phyloP scores from a whole-genome alignment of 2,888 invertebrate genomes.

The Clostera curtula region DNA sequence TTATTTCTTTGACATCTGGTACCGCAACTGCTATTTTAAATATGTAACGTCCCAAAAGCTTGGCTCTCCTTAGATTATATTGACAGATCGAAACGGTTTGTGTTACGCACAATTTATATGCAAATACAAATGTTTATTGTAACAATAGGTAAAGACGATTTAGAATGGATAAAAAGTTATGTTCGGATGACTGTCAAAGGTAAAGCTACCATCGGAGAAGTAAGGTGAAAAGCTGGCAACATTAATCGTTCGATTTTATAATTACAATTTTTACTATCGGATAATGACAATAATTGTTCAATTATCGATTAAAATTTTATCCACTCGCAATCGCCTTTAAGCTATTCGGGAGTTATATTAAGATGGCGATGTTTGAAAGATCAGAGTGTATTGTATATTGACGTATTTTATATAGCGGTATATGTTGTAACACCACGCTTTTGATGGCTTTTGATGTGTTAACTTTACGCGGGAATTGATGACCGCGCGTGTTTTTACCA shows the following conservation, averaged over 20 bases:
- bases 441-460: conserved; percentile 49
- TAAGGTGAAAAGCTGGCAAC: too few species aligned
- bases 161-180: too few species aligned
- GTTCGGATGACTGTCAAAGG: too few species aligned
- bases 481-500: conserved; percentile 37
- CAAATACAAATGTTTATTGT: too few species aligned
- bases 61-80: conserved; percentile 43
- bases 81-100: conserved; percentile 30
- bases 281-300: too few species aligned
- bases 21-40: conserved; percentile 40
- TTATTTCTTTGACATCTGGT: conserved; percentile 45
- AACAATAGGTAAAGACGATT: too few species aligned
- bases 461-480: conserved; percentile 42
- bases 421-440: conserved; percentile 39
- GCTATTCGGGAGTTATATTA: conserved; percentile 20
- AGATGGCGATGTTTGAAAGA: conserved; percentile 30
- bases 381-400: conserved; percentile 36
- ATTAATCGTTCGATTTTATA: too few species aligned
- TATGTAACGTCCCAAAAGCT: conserved; percentile 37
- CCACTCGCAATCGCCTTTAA: too few species aligned
- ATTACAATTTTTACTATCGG: too few species aligned
- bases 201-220: too few species aligned
- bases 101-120: conserved; percentile 57
- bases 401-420: conserved; percentile 32
- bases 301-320: too few species aligned